Conservation (phyloP, 2,797 vertebrate genomes). For the Liparis tanakae region DNA sequence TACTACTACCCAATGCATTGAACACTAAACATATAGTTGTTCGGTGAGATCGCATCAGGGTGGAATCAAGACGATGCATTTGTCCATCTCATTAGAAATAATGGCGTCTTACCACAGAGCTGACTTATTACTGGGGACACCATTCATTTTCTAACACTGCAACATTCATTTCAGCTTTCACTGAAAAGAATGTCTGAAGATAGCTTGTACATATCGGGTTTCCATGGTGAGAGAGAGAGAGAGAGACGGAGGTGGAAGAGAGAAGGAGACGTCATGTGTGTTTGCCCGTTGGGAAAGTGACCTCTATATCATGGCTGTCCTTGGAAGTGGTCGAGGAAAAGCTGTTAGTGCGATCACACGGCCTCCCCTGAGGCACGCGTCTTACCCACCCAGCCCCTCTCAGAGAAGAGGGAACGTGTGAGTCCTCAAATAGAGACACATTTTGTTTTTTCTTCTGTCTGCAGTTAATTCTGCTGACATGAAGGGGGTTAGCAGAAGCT, state of each 20-base stretch:
- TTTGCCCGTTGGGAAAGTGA: constrained; percentile 46
- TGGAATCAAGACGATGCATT: constrained; percentile 40
- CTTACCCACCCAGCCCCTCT: constrained; percentile 15
- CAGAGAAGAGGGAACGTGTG: constrained; percentile 16
- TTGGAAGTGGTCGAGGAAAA: constrained; percentile 49
- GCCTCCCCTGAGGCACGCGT: constrained; percentile 31
- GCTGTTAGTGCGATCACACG: constrained; percentile 29
- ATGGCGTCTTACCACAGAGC: constrained; percentile 39
- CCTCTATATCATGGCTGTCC: constrained; percentile 59
- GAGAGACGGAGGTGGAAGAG: constrained; percentile 13
- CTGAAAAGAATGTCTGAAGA: constrained; percentile 31
- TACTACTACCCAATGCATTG: not conserved
- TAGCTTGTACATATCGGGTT: constrained; percentile 38
- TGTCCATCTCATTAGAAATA: constrained; percentile 60
- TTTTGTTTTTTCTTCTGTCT: constrained; percentile 20
- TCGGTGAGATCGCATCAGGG: constrained; percentile 38
- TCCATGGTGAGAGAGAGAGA: constrained; percentile 27
- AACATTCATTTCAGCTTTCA: constrained; percentile 18
- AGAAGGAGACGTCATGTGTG: constrained; percentile 36
- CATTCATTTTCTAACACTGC: constrained; percentile 32
- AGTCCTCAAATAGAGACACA: constrained; percentile 28
- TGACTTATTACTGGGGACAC: constrained; percentile 36
- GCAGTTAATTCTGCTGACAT: constrained; percentile 38
- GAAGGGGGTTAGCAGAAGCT: constrained; percentile 16
- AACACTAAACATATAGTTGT: constrained; percentile 23